A percentile compares a stretch with the other conserved stretches of the same genome.
Conservation (phyloP, 2,113 vertebrate genomes). For the Crotalus viridis region DNA sequence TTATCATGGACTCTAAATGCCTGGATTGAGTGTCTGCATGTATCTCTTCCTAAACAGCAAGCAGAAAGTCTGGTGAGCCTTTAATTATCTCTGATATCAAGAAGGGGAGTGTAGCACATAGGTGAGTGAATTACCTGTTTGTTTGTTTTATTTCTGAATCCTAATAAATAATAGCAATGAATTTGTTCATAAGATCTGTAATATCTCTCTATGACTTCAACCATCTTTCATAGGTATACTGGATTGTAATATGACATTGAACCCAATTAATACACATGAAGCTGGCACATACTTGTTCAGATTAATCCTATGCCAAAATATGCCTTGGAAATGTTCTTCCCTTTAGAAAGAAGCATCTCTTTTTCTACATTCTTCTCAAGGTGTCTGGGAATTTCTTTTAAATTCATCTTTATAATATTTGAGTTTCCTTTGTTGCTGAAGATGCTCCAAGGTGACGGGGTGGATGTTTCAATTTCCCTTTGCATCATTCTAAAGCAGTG, state of each 20-base stretch:
- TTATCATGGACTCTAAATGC: neutral
- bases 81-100: slow-evolving; percentile 97
- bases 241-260: neutral
- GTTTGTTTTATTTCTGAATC: neutral
- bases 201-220: neutral
- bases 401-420: neutral
- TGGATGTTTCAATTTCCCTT: neutral
- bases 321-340: neutral
- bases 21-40: neutral
- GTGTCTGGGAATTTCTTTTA: neutral
- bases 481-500: neutral
- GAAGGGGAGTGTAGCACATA: slow-evolving; percentile 95
- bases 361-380: neutral
- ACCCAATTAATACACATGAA: neutral
- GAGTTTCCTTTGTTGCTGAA: neutral
- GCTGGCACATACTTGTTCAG: neutral
- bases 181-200: neutral
- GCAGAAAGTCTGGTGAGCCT: slow-evolving; percentile 89
- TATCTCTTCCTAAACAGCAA: slow-evolving; percentile 72
- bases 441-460: neutral
- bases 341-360: neutral
- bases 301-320: neutral
- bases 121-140: slow-evolving; percentile 70
- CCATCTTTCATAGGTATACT: neutral
- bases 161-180: neutral